Conservation (phyloP, 2,113 vertebrate genomes). For the Dromaius novaehollandiae region DNA sequence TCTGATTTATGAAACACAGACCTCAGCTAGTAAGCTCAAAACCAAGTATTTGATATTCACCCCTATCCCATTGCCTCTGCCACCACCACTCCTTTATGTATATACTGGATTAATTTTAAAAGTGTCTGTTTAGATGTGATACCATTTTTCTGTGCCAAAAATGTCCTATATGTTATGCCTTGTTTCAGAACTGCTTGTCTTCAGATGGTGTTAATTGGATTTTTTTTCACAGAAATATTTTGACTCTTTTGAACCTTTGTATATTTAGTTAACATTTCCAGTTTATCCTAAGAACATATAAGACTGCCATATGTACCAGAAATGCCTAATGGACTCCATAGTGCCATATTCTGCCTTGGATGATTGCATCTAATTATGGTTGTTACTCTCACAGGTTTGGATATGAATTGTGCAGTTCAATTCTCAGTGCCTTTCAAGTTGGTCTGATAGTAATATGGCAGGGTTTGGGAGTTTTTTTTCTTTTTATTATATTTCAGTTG, state of each 20-base stretch:
- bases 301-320: background rate
- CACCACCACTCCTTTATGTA: background rate
- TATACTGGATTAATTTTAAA: constrained; percentile 8
- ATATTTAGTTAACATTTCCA: constrained; percentile 36
- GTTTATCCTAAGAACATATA: constrained; percentile 7
- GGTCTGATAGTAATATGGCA: background rate
- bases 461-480: background rate
- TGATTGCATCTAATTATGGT: background rate
- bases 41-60: background rate
- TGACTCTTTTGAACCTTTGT: background rate
- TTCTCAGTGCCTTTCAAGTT: constrained; percentile 46
- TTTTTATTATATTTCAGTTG: background rate
- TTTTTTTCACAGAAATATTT: background rate
- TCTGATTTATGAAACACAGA: background rate
- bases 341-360: constrained; percentile 42
- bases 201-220: background rate
- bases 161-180: background rate
- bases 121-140: background rate
- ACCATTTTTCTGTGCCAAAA: constrained; percentile 10
- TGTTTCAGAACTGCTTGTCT: constrained; percentile 13
- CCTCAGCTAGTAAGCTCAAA: constrained; percentile 15
- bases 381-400: background rate
- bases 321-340: constrained; percentile 30
- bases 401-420: constrained; percentile 13
- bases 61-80: background rate